Conservation (phyloP, 2,113 vertebrate genomes). For the Sterna hirundo region DNA sequence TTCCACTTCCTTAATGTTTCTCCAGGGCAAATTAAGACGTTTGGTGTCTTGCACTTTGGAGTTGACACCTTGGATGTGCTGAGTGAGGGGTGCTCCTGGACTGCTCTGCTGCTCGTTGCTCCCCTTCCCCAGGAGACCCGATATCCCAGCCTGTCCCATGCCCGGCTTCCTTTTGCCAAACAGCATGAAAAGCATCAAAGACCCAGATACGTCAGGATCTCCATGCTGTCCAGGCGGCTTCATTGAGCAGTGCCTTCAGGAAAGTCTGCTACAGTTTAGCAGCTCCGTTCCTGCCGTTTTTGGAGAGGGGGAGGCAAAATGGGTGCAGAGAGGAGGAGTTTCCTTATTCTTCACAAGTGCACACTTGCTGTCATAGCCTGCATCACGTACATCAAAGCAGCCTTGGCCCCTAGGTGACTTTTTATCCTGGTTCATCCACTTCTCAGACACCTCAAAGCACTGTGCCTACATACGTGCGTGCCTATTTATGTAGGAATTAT, state of each 20-base stretch:
- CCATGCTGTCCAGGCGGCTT: background rate
- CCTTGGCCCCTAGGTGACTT: background rate
- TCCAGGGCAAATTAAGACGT: background rate
- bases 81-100: background rate
- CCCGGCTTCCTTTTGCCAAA: background rate
- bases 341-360: background rate
- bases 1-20: background rate
- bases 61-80: background rate
- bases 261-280: background rate
- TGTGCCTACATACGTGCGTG: background rate
- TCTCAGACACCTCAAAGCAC: background rate
- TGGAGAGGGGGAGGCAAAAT: background rate
- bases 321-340: background rate
- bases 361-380: background rate
- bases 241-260: background rate
- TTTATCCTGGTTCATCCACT: background rate
- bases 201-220: background rate
- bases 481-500: background rate
- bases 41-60: background rate
- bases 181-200: background rate
- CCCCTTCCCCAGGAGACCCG: background rate
- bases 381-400: fast-evolving
- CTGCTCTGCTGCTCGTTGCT: background rate
- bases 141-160: background rate
- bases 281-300: background rate